Percentiles rank a stretch among this genome's conserved stretches.
These are phyloP conservation scores for Microctenopoma lineatum DNA, from an alignment of 2,797 vertebrate species.

Conservation along the genomic window DNA sequence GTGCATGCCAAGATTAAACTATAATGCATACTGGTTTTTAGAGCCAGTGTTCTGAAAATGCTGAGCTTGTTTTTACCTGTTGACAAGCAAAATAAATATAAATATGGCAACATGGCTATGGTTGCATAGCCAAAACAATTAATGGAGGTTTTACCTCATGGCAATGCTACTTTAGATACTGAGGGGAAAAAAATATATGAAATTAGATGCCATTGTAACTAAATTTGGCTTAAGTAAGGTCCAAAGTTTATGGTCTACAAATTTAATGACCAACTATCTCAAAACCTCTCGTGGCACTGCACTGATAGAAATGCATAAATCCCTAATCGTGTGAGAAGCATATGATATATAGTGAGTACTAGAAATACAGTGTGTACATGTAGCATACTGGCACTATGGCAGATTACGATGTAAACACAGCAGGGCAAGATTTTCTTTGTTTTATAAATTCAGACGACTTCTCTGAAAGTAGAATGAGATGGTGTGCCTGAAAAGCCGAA, in stretches of 20 bases:
- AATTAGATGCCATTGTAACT: not conserved
- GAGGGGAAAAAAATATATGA: not conserved
- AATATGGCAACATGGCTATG: slow-evolving; percentile 2
- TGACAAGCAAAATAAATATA: slow-evolving; percentile 7
- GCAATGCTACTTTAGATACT: not conserved
- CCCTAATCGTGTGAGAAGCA: too few relatives aligned
- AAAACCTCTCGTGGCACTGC: not conserved
- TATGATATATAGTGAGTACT: too few relatives aligned
- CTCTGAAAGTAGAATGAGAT: slow-evolving; percentile 7
- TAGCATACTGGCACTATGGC: slow-evolving; percentile 8
- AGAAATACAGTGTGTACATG: too few relatives aligned
- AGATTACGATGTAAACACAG: slow-evolving; percentile 26
- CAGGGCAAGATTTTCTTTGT: slow-evolving; percentile 8
- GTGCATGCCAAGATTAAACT: slow-evolving; percentile 83
- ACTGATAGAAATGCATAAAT: not conserved
- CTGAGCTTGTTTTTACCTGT: slow-evolving; percentile 6
- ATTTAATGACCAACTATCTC: not conserved
- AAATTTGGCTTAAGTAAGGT: not conserved
- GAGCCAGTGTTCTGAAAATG: slow-evolving; percentile 29
- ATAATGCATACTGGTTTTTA: slow-evolving; percentile 8
- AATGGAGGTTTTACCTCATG: not conserved
- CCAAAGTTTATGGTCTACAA: not conserved
- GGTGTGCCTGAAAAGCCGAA: slow-evolving; percentile 8
- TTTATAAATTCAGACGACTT: not conserved
- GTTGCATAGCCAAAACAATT: slow-evolving; percentile 4